Conservation (phyloP, 2,888 invertebrate genomes). For the Caenorhabditis macrosperma region DNA sequence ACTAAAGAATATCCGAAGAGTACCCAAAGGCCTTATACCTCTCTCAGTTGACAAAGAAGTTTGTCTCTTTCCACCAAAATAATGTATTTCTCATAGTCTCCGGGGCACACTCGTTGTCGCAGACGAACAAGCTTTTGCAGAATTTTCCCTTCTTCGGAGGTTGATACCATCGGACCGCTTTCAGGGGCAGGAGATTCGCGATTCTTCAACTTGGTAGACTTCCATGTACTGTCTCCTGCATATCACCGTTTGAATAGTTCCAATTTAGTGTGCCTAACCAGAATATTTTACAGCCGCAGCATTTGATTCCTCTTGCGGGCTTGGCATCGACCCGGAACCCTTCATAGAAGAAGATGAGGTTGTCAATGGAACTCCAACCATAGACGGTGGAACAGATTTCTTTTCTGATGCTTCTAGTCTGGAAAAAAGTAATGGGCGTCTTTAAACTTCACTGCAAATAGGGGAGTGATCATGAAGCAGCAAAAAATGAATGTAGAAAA, state of each 20-base stretch:
- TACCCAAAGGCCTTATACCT: too few species aligned
- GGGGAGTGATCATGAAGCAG: too few species aligned
- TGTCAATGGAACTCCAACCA: conserved; percentile 20
- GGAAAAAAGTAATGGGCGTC: too few species aligned
- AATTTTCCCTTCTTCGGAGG: conserved; percentile 36
- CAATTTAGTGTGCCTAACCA: not conserved
- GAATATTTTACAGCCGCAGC: not conserved
- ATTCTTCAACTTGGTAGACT: not conserved
- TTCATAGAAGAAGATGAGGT: conserved; percentile 10
- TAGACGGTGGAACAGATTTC: not conserved
- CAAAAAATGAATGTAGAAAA: too few species aligned
- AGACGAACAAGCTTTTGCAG: conserved; percentile 41
- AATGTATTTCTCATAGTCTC: conserved; percentile 70
- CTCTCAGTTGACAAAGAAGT: conserved; percentile 72
- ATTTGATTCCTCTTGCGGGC: not conserved
- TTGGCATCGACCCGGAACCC: conserved; percentile 11
- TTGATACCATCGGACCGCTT: not conserved
- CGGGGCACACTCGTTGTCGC: conserved; percentile 62
- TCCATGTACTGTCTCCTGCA: conserved; percentile 23
- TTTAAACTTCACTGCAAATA: too few species aligned
- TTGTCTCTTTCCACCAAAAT: conserved; percentile 77
- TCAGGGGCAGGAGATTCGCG: conserved; percentile 37
- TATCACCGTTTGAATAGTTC: too few species aligned
- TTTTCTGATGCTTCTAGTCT: too few species aligned
- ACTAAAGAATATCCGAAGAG: not conserved